Percentiles rank a stretch among this genome's conserved stretches.
phyloP scores from a whole-genome alignment of 2,888 invertebrate genomes.

The Mythimna ferrago region DNA sequence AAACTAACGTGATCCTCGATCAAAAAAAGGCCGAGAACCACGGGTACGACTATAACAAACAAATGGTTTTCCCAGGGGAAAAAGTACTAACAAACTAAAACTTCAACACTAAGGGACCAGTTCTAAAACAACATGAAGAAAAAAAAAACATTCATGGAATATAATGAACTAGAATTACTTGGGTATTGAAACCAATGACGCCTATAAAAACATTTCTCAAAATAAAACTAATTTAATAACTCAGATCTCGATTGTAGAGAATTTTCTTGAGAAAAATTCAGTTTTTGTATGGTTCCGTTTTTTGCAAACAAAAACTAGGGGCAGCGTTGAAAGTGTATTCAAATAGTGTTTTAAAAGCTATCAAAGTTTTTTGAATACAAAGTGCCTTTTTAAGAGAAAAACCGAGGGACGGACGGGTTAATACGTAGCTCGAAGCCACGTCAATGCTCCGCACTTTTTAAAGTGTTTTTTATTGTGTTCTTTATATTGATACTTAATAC shows the following conservation, averaged over 20 bases:
- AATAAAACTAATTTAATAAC: constrained; percentile 26
- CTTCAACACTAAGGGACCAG: background rate
- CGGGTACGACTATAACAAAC: too few relatives aligned
- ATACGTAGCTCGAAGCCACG: constrained; percentile 7
- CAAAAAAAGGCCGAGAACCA: too few relatives aligned
- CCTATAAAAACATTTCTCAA: background rate
- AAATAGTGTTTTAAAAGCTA: constrained; percentile 54
- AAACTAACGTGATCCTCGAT: too few relatives aligned
- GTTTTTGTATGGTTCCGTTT: constrained; percentile 4
- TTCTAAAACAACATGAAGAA: background rate
- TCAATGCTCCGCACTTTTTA: background rate
- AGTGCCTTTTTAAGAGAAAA: constrained; percentile 52
- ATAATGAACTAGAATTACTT: too few relatives aligned
- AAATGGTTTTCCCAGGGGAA: too few relatives aligned
- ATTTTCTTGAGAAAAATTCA: background rate
- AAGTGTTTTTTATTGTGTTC: constrained; percentile 14
- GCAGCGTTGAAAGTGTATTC: constrained; percentile 36
- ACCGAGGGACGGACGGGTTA: constrained; percentile 19
- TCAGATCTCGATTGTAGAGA: background rate
- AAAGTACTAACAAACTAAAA: too few relatives aligned
- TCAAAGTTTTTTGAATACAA: constrained; percentile 64
- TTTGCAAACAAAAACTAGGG: constrained; percentile 13
- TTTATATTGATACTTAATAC: background rate
- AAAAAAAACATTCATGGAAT: background rate
- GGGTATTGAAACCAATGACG: background rate